Base-by-base conservation (phyloP, 2,888 invertebrate species). In the Alentia gelatinosa region DNA sequence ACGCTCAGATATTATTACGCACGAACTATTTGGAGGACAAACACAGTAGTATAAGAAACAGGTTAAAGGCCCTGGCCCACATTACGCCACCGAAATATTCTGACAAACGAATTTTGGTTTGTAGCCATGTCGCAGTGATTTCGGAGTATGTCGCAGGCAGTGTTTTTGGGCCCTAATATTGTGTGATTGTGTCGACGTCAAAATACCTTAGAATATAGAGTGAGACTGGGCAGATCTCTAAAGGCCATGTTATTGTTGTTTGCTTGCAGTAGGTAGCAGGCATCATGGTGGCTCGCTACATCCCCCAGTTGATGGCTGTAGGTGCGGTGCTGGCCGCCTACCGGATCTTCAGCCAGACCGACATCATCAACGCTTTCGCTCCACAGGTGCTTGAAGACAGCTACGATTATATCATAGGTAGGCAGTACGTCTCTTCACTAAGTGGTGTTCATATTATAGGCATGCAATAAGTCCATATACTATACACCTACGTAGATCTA, bases 361-460 rank as follows among this genome's bases (percentile, higher is more conserved):
- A 92, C 15, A 26, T 90, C 23, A 63, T 92, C 88, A 79, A 90
- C 42, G 91, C 90, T 47, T 75, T 92, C 79, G 91, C 84, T 42
- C 84, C 91, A 35, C 91, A 92, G 79, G 91, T 91, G 9, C 40
- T 93, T 5, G 47, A 90, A 50, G 91, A 92, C 30, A 90, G 74
- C 47, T 93, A 93, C 88, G 93, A 93, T 79, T 92, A 92, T 91
- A 91, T 93, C 47, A 93, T 93, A 19, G 93, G 93, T 93, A 75
- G 84, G 92, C 19, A n/a, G n/a, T n/a, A n/a, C n/a, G n/a, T n/a
- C n/a, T n/a, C n/a, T n/a, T n/a, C n/a, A n/a, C n/a, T n/a, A n/a
- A n/a, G n/a, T n/a, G n/a, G n/a, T n/a, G n/a, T n/a, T n/a, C n/a
- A n/a, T n/a, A n/a, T n/a, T n/a, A n/a, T n/a, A n/a, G n/a, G n/a